A percentile compares a stretch with the other conserved stretches of the same genome.
Conservation (phyloP, 2,888 invertebrate genomes). For the Plusia festucae region DNA sequence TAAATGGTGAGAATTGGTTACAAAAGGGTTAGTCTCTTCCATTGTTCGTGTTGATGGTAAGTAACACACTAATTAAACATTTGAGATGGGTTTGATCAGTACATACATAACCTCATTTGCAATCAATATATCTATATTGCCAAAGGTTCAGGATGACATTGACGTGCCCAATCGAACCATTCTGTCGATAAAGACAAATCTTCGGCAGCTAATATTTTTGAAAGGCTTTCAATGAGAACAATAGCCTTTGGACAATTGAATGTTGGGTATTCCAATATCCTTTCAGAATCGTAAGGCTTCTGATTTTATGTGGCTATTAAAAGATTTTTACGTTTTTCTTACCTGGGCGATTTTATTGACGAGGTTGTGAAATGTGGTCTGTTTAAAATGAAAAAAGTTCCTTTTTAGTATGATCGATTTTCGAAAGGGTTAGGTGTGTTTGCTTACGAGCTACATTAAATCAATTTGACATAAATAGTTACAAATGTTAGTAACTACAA, state of each 20-base stretch:
- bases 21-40: background rate
- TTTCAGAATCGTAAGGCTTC: slow-evolving; percentile 58
- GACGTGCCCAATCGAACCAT: slow-evolving; percentile 60
- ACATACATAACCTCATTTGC: slow-evolving; percentile 69
- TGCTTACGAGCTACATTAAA: background rate
- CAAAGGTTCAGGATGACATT: slow-evolving; percentile 60
- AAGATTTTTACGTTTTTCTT: slow-evolving; percentile 43
- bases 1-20: background rate
- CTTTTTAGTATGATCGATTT: background rate
- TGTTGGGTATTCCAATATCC: slow-evolving; percentile 57
- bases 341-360: slow-evolving; percentile 31
- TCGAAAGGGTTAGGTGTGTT: background rate
- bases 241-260: slow-evolving; percentile 62
- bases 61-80: slow-evolving; percentile 57
- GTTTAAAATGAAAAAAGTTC: slow-evolving; percentile 21
- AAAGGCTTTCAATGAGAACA: slow-evolving; percentile 67
- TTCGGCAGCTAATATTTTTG: slow-evolving; percentile 68
- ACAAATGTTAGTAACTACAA: background rate
- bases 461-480: background rate
- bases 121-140: slow-evolving; percentile 66
- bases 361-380: slow-evolving; percentile 19
- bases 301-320: slow-evolving; percentile 46
- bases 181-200: slow-evolving; percentile 60
- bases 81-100: slow-evolving; percentile 62
- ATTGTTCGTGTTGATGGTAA: slow-evolving; percentile 36